Evolutionary conservation across 2,888 invertebrate genomes (phyloP), one percentile per base, ranked within the genome.

Genomic region (Hypselothyrea guttata): DNA sequence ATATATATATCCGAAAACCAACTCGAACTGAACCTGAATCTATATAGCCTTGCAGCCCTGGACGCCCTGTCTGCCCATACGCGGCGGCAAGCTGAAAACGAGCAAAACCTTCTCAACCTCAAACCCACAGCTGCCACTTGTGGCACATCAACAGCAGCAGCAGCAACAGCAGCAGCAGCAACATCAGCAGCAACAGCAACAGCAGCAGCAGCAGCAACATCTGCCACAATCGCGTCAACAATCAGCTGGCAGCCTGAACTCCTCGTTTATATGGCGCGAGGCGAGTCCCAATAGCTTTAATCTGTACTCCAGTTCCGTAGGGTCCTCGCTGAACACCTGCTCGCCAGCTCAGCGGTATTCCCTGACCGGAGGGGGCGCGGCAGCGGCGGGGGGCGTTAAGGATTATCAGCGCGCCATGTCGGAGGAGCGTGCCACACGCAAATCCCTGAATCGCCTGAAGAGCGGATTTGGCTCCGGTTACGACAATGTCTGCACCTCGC

Each of bases 251-350:
- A 90, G 90, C 41, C 70, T 90, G 22, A 90, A 90, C 58, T 90
- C 90, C 22, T 90, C 90, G n/a, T 90, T 87, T 57, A 90, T 90
- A 45, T 90, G 90, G 90, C 89, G 90, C 51, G 90, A 90, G 76
- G 90, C 89, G 11, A 90, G 88, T 75, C 90, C 90, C 37, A 90
- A 90, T 69, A 90, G 88, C 78, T 90, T 90, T 55, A 90, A 90
- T 72, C 69, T 90, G 63, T 90, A 90, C 71, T 89, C 90, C 59
- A 87, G 89, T 9, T 90, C 90, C 28, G 88, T 89, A 56, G 88
- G 90, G n/a, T 89, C 90, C 28, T 88, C 90, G 1, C 53, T 90
- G 18, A 89, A 89, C 65, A 75, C 88, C 1, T 48, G 89, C 89
- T 9, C 70, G 1, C 56, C 77, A 0, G 87, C 83, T 1, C 89